These are phyloP conservation scores for Fistularia commersonii DNA, from an alignment of 2,797 vertebrate species.

Conservation along the genomic window DNA sequence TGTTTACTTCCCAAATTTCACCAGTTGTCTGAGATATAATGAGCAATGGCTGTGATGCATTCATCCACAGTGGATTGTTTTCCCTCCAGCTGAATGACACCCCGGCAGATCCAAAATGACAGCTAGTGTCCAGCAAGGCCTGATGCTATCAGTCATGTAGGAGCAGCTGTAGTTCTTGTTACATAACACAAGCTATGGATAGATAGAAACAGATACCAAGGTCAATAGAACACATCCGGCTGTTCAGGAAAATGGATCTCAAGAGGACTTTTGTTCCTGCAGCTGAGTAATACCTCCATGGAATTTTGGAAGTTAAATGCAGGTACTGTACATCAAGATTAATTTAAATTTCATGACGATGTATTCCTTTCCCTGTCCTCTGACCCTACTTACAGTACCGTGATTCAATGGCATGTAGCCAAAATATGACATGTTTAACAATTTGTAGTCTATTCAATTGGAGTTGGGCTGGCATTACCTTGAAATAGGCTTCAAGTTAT, in stretches of 20 bases:
- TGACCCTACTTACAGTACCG: too few relatives aligned
- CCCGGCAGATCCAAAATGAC: conserved; percentile 44
- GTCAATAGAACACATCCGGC: neutral
- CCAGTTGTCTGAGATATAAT: conserved; percentile 4
- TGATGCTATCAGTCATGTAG: conserved; percentile 33
- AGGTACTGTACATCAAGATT: too few relatives aligned
- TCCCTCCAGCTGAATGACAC: conserved; percentile 47
- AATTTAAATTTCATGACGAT: too few relatives aligned
- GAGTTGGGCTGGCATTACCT: too few relatives aligned
- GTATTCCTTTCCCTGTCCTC: too few relatives aligned
- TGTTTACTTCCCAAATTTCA: neutral
- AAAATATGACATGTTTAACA: too few relatives aligned
- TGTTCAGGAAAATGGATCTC: neutral
- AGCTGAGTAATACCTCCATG: too few relatives aligned
- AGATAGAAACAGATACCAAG: neutral
- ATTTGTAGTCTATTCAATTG: too few relatives aligned
- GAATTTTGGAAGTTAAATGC: too few relatives aligned
- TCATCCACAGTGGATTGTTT: conserved; percentile 10
- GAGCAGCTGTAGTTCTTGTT: conserved; percentile 40
- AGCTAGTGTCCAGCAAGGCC: conserved; percentile 39
- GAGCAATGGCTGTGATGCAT: conserved; percentile 12
- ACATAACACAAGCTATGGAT: conserved; percentile 7
- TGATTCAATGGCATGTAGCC: too few relatives aligned
- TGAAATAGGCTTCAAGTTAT: too few relatives aligned
- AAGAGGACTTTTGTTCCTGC: neutral